phyloP scores from a whole-genome alignment of 2,113 vertebrate genomes.

The Oplegnathus fasciatus region DNA sequence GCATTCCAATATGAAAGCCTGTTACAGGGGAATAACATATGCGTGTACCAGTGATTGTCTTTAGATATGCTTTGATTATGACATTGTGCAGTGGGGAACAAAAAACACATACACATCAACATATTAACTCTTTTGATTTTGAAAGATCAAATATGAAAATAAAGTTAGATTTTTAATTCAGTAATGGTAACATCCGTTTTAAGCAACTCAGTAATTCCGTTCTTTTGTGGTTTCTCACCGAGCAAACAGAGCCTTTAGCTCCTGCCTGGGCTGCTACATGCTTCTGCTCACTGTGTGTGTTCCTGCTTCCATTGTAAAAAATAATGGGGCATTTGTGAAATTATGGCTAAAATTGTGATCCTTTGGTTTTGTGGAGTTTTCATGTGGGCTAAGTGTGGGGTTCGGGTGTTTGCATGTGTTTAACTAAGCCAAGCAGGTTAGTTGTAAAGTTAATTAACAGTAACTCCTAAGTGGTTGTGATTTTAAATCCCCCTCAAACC shows the following conservation, averaged over 20 bases:
- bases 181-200: background rate
- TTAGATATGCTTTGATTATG: background rate
- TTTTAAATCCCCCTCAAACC: conserved; percentile 59
- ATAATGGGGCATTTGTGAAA: background rate
- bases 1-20: background rate
- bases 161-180: background rate
- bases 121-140: background rate
- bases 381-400: background rate
- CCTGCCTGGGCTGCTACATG: background rate
- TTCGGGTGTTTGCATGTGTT: conserved; percentile 34
- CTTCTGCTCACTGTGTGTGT: background rate
- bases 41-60: background rate
- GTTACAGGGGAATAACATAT: background rate
- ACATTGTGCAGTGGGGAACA: background rate
- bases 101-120: background rate
- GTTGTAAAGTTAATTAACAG: conserved; percentile 67
- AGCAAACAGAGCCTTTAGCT: background rate
- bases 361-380: conserved; percentile 13
- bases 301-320: background rate
- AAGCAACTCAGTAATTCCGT: background rate
- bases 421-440: conserved; percentile 52
- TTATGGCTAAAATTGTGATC: conserved; percentile 2
- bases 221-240: background rate
- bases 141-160: background rate
- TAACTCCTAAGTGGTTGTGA: conserved; percentile 59